Base-by-base conservation (phyloP, 2,888 invertebrate genomes). In the Yponomeuta cagnagella region DNA sequence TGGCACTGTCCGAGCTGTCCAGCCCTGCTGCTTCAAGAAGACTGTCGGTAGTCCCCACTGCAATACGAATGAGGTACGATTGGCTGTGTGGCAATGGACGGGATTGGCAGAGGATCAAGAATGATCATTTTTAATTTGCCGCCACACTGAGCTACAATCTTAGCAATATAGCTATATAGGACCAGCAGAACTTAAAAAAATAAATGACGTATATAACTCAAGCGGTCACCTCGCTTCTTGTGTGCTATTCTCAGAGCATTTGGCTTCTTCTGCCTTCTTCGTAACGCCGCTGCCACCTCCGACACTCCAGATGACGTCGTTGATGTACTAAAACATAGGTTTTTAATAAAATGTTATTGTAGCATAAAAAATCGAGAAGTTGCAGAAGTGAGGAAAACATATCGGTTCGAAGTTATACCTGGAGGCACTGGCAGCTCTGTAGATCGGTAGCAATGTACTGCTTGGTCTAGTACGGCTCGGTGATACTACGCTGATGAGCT, bases 401-500 rank as follows among this genome's bases (percentile, higher is more conserved):
- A 43, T 8, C 48, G 6, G 30, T 48, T n/a, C 73, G 8, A 8
- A 43, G 37, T 37, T 37, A 74, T 79, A 90, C 90, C 91, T 89
- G 63, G 89, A 87, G 10, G 88, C 88, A 77, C 92, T 93, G 23
- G 86, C 88, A 1, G 91, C 87, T 78, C 92, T 85, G 73, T 92
- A 90, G 48, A 88, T 81, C 0, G 89, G 91, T 58, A 92, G 73
- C 2, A 92, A 74, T 1, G 87, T 89, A 70, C 91, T 92, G 75
- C 92, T 89, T 0, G 92, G 91, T 72, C 91, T 79, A 0, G 92
- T 92, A 71, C 89, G 85, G 73, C 89, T 90, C 5, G 92, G 91
- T 68, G 92, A 91, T 6, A 93, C 90, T 0, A 92, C 92, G 74
- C 92, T 92, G 73, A 93, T 89, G 63, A 92, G 75, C 92, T 92